Base-by-base conservation (phyloP, 2,797 vertebrate genomes). In the Megalops cyprinoides region DNA sequence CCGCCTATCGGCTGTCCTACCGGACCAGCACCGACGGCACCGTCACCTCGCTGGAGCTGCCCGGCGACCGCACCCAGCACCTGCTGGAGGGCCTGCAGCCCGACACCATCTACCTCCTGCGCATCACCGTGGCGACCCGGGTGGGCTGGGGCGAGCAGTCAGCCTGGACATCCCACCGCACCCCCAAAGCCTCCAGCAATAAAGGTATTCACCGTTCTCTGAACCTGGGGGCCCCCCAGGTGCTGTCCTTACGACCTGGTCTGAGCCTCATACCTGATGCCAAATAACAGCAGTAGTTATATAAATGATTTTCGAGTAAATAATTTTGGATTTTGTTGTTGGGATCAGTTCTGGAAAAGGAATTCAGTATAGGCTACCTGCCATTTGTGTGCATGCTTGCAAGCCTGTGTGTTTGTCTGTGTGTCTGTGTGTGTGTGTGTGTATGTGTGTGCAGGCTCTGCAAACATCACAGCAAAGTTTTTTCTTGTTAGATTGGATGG, bases 111-210 rank as follows among this genome's bases (percentile, higher is more conserved):
- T 99, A 99, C 88, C 87, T 99, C 84, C 96, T 99, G 20, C 95
- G 98, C 0, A 96, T 99, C 79, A 95, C 97, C 0, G 97, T 95
- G 4, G 95, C 97, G 6, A 99, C 98, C 0, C 95, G 95, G 0
- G 90, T 96, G 34, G 98, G 98, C 69, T 97, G 97, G 96, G 98
- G 98, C 81, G 97, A 99, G 82, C 95, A 97, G 0, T 97, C 97
- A 0, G 88, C 97, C 0, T 99, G 98, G 98, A 97, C 95, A 0
- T 99, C 98, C 0, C 98, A 99, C 79, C 94, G 95, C 10, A 99
- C 97, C 0, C 97, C 97, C 20, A 98, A 96, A 87, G 94, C 92
- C 23, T 96, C 96, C 4, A 96, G 93, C 46, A 88, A 93, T 81
- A 95, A 94, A 96, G 98, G 98, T 98, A 90, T 69, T 53, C 14